phyloP scores from a whole-genome alignment of 2,113 vertebrate genomes.

The Eurypyga helias region DNA sequence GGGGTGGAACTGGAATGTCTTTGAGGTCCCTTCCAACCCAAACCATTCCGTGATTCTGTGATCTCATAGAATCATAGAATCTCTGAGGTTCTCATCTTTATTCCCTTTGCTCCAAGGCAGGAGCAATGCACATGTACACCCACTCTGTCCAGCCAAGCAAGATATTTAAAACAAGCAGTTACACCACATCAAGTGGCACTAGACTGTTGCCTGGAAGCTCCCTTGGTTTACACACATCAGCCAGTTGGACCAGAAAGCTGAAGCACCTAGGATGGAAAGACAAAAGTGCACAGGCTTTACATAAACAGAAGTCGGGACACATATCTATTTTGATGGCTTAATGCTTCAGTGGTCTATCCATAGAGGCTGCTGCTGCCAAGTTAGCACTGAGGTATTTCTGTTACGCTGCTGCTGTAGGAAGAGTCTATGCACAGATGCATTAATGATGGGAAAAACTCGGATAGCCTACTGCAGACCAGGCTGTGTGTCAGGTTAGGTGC shows the following conservation, averaged over 20 bases:
- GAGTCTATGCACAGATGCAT: fast-evolving
- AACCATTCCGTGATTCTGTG: too few species aligned
- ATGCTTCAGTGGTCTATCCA: neutral
- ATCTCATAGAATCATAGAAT: too few species aligned
- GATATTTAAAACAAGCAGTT: neutral
- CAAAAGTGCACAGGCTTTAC: neutral
- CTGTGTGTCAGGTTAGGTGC: neutral
- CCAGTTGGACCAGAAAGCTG: neutral
- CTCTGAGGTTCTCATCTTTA: neutral
- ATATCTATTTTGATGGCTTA: neutral
- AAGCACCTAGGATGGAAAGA: neutral
- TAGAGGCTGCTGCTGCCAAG: neutral
- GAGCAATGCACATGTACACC: neutral
- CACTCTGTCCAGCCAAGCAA: neutral
- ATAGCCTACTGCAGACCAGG: too few species aligned
- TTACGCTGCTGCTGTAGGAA: neutral
- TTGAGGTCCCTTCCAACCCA: too few species aligned
- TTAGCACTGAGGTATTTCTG: neutral
- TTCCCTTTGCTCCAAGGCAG: neutral
- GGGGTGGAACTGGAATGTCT: too few species aligned
- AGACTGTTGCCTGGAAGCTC: neutral
- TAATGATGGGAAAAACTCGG: neutral
- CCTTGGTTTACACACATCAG: neutral
- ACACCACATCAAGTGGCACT: neutral
- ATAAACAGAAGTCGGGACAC: neutral